phyloP scores from a whole-genome alignment of 2,888 invertebrate genomes.

The Caenorhabditis sinica region DNA sequence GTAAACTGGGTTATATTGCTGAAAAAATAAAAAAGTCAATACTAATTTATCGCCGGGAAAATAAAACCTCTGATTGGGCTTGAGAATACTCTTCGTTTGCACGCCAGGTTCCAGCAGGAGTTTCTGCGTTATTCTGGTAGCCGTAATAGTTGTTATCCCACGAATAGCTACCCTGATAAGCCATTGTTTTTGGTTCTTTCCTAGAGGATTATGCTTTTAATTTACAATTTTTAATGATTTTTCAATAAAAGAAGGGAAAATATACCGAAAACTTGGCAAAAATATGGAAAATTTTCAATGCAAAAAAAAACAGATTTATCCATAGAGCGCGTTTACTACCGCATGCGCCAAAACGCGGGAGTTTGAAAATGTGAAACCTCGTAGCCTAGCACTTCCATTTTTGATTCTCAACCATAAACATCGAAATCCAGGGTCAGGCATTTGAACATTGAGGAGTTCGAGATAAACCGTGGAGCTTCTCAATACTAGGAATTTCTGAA shows the following conservation, averaged over 20 bases:
- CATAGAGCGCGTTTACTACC: constrained; percentile 3
- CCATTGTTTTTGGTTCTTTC: constrained; percentile 14
- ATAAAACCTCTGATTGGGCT: constrained; percentile 33
- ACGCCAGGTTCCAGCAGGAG: constrained; percentile 20
- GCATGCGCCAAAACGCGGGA: constrained; percentile 1
- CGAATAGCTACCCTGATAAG: constrained; percentile 5
- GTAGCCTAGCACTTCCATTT: no score
- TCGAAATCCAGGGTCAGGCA: no score
- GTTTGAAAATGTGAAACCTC: no score
- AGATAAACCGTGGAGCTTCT: no score
- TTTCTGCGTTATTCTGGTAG: not conserved
- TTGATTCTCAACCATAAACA: no score
- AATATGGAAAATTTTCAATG: no score
- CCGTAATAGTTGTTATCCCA: constrained; percentile 44
- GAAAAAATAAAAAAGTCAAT: constrained; percentile 9
- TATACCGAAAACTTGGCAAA: not conserved
- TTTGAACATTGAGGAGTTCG: no score
- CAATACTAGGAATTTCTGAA: no score
- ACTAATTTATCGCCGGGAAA: not conserved
- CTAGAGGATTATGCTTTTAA: not conserved
- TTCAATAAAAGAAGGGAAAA: not conserved
- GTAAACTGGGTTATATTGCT: constrained; percentile 61
- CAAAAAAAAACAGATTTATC: no score
- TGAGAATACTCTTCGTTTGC: constrained; percentile 20
- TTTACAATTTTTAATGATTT: not conserved